Conservation (phyloP, 1,140 invertebrate genomes). For the Maniola jurtina region DNA sequence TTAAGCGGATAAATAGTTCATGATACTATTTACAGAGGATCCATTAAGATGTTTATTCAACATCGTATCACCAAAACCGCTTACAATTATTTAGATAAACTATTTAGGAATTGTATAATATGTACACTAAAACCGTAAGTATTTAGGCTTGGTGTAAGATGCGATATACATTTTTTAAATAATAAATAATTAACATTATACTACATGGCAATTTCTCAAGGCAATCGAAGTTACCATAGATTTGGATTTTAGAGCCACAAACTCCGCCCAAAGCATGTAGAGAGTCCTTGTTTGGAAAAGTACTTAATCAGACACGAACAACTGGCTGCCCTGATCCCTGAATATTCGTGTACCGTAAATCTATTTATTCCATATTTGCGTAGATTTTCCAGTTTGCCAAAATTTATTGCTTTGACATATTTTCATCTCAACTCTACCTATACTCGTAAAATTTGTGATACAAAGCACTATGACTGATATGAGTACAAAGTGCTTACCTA, state of each 20-base stretch:
- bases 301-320: slow-evolving; percentile 1
- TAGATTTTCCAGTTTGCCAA: not conserved
- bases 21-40: not conserved
- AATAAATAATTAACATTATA: too few relatives aligned
- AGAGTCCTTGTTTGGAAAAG: not conserved
- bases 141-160: too few relatives aligned
- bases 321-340: not conserved
- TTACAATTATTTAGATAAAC: not conserved
- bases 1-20: not conserved
- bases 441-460: not conserved
- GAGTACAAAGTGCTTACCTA: too few relatives aligned
- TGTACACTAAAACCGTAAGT: too few relatives aligned
- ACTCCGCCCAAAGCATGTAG: not conserved
- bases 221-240: not conserved
- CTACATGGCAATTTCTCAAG: not conserved
- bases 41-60: slow-evolving; percentile 1
- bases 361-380: slow-evolving; percentile 3
- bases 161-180: too few relatives aligned
- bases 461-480: too few relatives aligned
- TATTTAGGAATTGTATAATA: too few relatives aligned
- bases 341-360: not conserved
- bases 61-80: not conserved
- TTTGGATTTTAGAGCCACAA: not conserved
- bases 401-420: not conserved
- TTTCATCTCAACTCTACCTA: not conserved